phyloP scores from a whole-genome alignment of 1,140 invertebrate genomes.

The Diplogasteroides magnus region DNA sequence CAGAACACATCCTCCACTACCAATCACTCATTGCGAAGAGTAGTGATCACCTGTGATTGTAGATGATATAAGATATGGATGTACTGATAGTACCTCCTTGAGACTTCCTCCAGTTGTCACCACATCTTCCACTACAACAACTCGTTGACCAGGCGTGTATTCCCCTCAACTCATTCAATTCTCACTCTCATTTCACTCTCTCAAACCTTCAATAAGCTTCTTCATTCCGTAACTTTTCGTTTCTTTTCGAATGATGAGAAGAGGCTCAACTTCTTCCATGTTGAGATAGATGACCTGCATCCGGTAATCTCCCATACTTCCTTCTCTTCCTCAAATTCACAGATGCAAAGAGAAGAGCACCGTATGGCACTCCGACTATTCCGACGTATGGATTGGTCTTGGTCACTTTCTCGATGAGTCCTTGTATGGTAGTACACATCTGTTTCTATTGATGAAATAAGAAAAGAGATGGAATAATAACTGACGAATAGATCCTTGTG shows the following conservation, averaged over 20 bases:
- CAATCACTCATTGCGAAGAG: constrained; percentile 57
- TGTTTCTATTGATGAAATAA: background rate
- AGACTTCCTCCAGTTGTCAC: constrained; percentile 89
- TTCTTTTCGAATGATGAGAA: constrained; percentile 79
- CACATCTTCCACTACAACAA: constrained; percentile 91
- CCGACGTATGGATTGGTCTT: too few relatives aligned
- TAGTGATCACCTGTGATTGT: constrained; percentile 7
- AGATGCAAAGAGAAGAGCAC: constrained; percentile 88
- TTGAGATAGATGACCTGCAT: constrained; percentile 26
- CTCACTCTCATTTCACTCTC: background rate
- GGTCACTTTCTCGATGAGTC: too few relatives aligned
- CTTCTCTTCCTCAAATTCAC: constrained; percentile 35
- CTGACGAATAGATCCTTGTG: constrained; percentile 78
- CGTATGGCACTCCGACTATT: constrained; percentile 92
- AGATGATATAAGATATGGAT: too few relatives aligned
- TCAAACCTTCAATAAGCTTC: constrained; percentile 82
- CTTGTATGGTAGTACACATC: too few relatives aligned
- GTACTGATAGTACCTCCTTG: constrained; percentile 17
- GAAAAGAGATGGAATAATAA: too few relatives aligned
- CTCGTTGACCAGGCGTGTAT: constrained; percentile 71
- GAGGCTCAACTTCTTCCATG: constrained; percentile 69
- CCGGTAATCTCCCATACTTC: background rate
- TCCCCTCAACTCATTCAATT: constrained; percentile 54
- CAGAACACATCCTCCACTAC: constrained; percentile 74
- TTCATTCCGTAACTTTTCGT: constrained; percentile 91